Conservation (phyloP, 2,888 invertebrate genomes). For the Parnassius smintheus region DNA sequence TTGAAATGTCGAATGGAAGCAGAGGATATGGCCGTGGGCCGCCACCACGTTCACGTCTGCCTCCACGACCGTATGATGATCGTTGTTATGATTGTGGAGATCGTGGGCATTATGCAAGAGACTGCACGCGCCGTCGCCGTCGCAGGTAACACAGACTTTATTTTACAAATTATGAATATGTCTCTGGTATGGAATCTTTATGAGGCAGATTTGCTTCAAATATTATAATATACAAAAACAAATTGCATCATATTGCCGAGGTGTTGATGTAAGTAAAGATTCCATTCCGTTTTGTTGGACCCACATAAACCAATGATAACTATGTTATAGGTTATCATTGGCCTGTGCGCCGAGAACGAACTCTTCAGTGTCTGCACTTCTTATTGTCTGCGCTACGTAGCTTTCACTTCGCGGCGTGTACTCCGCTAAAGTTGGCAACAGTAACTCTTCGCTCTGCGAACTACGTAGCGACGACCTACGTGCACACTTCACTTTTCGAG, state of each 20-base stretch:
- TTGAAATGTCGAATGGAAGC: slow-evolving; percentile 95
- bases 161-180: slow-evolving; percentile 31
- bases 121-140: slow-evolving; percentile 89
- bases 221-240: slow-evolving; percentile 1
- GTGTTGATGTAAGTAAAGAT: slow-evolving; percentile 47
- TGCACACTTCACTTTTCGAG: slow-evolving; percentile 72
- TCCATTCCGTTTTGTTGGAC: slow-evolving; percentile 63
- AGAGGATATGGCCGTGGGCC: slow-evolving; percentile 81
- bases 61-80: slow-evolving; percentile 94
- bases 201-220: slow-evolving; percentile 28
- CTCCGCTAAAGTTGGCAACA: slow-evolving; percentile 73
- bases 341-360: slow-evolving; percentile 80
- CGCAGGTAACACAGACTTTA: slow-evolving; percentile 59
- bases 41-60: slow-evolving; percentile 80
- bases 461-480: slow-evolving; percentile 76
- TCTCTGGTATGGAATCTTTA: slow-evolving; percentile 57
- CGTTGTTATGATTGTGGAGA: slow-evolving; percentile 97
- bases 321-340: slow-evolving; percentile 82
- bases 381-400: slow-evolving; percentile 81
- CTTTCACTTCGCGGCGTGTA: slow-evolving; percentile 76
- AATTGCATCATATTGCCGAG: slow-evolving; percentile 1
- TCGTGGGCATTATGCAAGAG: slow-evolving; percentile 95
- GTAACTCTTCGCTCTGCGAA: slow-evolving; percentile 76
- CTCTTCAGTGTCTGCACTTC: slow-evolving; percentile 80
- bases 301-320: slow-evolving; percentile 80